A percentile compares a stretch with the other conserved stretches of the same genome.
Conservation (phyloP, 2,888 invertebrate species). For the Synanthedon vespiformis region DNA sequence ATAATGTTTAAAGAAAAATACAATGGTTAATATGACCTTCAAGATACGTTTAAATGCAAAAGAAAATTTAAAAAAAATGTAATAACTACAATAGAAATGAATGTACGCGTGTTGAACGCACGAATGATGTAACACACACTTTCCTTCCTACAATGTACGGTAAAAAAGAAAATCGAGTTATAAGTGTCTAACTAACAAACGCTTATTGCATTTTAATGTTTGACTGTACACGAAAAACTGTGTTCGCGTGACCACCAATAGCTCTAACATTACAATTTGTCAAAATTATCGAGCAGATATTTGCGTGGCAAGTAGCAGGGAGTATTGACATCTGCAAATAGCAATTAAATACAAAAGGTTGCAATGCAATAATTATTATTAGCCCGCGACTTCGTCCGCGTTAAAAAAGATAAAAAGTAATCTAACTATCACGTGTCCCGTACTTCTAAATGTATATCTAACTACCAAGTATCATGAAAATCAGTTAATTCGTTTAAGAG, state of each 20-base stretch:
- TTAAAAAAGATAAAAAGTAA: no score
- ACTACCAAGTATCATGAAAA: no score
- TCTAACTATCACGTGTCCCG: no score
- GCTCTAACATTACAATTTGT: slow-evolving; percentile 1
- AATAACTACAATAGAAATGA: no score
- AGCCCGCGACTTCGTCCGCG: no score
- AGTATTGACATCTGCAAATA: no score
- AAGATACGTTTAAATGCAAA: neutral
- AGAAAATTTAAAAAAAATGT: neutral
- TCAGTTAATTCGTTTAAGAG: no score
- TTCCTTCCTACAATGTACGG: slow-evolving; percentile 9
- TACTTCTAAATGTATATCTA: no score
- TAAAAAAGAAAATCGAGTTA: slow-evolving; percentile 3
- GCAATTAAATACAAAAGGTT: no score
- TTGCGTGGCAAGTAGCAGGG: neutral
- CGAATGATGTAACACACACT: slow-evolving; percentile 3
- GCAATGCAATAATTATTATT: no score
- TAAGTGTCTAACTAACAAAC: neutral
- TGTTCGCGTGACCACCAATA: slow-evolving; percentile 4
- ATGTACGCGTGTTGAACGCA: neutral
- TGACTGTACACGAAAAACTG: slow-evolving; percentile 7
- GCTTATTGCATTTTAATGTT: slow-evolving; percentile 5
- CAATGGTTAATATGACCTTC: no score
- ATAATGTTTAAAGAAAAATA: neutral
- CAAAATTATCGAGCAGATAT: neutral